Conservation (phyloP, 92 coral and sea anemone genomes). For the Phenganax stokvisi region DNA sequence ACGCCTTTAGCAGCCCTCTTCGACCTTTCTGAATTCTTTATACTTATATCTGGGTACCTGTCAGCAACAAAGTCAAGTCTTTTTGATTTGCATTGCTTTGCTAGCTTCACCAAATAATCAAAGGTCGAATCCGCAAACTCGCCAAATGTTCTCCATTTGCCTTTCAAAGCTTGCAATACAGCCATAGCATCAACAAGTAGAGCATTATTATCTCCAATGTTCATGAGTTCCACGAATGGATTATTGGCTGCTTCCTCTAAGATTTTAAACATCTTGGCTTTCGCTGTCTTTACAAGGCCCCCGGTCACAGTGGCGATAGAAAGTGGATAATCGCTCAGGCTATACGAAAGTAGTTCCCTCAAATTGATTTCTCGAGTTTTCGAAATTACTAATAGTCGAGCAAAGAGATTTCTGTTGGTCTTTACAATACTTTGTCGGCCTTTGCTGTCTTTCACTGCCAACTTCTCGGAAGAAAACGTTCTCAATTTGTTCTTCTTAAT, state of each 20-base stretch:
- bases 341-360: slow-evolving; percentile 15
- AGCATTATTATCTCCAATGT: slow-evolving; percentile 37
- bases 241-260: slow-evolving; percentile 33
- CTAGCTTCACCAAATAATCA: slow-evolving; percentile 17
- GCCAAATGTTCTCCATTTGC: no score
- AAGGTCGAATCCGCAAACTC: no score
- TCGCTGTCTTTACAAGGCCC: slow-evolving; percentile 39
- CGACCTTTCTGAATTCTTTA: slow-evolving; percentile 49
- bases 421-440: slow-evolving; percentile 12
- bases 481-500: slow-evolving; percentile 20
- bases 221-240: slow-evolving; percentile 37
- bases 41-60: slow-evolving; percentile 40
- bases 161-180: no score
- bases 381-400: slow-evolving; percentile 6
- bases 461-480: slow-evolving; percentile 19
- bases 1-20: background rate
- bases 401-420: slow-evolving; percentile 31
- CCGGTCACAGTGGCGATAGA: slow-evolving; percentile 32
- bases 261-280: slow-evolving; percentile 34
- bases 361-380: background rate
- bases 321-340: slow-evolving; percentile 34
- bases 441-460: slow-evolving; percentile 29
- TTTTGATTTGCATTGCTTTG: no score
- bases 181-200: slow-evolving; percentile 13
- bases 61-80: slow-evolving; percentile 43